A percentile compares a stretch with the other conserved stretches of the same genome.
Conservation (phyloP, 2,888 invertebrate genomes). For the Antheraea yamamai region DNA sequence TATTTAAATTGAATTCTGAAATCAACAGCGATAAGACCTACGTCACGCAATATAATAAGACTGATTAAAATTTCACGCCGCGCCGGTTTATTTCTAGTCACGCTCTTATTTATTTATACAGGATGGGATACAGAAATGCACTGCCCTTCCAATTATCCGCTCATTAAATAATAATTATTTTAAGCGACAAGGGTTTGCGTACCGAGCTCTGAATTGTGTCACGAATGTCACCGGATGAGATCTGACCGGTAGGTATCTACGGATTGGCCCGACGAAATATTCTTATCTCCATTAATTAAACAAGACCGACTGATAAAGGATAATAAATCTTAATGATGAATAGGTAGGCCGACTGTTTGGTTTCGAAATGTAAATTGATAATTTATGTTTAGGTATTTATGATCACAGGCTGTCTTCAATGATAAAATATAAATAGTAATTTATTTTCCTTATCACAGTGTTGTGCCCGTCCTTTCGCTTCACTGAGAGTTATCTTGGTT, state of each 20-base stretch:
- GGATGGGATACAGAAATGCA: not conserved
- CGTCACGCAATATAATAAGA: not conserved
- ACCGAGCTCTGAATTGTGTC: conserved; percentile 41
- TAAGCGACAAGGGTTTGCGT: conserved; percentile 20
- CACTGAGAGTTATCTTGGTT: no score
- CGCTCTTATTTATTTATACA: not conserved
- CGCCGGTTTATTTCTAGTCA: not conserved
- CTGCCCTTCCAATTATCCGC: conserved; percentile 25
- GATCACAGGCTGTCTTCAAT: conserved; percentile 22
- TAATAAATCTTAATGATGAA: conserved; percentile 81
- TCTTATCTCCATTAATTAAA: conserved; percentile 78
- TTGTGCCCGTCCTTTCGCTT: no score
- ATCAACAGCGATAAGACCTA: not conserved
- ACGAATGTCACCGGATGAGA: conserved; percentile 41
- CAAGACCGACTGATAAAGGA: conserved; percentile 76
- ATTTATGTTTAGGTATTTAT: conserved; percentile 57
- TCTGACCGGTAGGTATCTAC: conserved; percentile 39
- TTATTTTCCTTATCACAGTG: no score
- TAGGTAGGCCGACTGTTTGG: conserved; percentile 66
- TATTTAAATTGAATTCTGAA: not conserved
- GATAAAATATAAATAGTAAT: not conserved
- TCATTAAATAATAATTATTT: conserved; percentile 34
- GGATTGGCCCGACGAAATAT: conserved; percentile 55
- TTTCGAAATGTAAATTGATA: conserved; percentile 76
- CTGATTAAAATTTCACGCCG: not conserved